phyloP scores from a whole-genome alignment of 2,797 vertebrate species.

The Diplodus puntazzo region DNA sequence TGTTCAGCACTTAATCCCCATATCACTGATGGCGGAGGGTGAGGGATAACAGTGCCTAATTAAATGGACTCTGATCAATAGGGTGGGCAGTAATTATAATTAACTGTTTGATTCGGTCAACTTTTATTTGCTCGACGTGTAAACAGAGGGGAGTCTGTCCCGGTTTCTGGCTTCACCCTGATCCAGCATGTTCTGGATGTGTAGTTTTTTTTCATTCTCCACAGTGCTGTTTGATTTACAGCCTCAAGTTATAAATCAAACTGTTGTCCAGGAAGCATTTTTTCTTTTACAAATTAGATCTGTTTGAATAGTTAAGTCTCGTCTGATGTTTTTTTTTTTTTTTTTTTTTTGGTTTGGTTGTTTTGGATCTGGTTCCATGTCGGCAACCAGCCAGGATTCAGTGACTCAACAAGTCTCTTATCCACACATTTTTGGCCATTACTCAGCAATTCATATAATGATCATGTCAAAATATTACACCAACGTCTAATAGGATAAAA shows the following conservation, averaged over 20 bases:
- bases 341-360: not conserved
- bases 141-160: slow-evolving; percentile 27
- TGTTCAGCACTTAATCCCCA: slow-evolving; percentile 82
- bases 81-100: slow-evolving; percentile 69
- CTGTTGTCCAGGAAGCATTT: not conserved
- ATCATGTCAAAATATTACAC: no score
- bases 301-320: no score
- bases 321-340: no score
- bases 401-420: not conserved
- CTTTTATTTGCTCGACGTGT: slow-evolving; percentile 43
- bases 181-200: not conserved
- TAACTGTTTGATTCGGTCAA: slow-evolving; percentile 57
- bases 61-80: slow-evolving; percentile 84
- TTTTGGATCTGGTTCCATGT: not conserved
- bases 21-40: slow-evolving; percentile 72
- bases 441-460: no score
- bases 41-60: slow-evolving; percentile 76
- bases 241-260: not conserved
- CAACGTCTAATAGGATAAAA: no score
- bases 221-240: no score
- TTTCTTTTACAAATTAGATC: not conserved
- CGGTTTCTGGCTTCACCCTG: not conserved
- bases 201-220: no score
- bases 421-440: no score
- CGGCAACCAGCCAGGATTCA: not conserved